phyloP scores from a whole-genome alignment of 2,113 vertebrate species.

The Gopherus evgoodei region DNA sequence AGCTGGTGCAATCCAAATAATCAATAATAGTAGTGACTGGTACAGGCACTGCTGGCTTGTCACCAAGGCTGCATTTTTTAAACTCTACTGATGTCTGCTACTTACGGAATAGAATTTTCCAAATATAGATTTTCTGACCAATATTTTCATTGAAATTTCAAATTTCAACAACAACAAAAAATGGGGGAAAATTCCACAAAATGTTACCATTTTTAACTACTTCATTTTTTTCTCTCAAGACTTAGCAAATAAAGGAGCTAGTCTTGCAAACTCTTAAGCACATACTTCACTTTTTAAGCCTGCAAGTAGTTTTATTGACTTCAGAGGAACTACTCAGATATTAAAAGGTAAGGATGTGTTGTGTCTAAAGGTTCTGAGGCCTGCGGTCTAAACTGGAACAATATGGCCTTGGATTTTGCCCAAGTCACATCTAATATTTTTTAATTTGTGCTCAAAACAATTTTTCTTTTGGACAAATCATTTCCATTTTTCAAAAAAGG shows the following conservation, averaged over 20 bases:
- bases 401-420: background rate
- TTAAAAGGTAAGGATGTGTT: background rate
- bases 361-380: background rate
- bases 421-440: background rate
- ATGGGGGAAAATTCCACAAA: background rate
- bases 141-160: background rate
- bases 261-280: background rate
- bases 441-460: background rate
- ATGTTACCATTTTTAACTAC: background rate
- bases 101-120: background rate
- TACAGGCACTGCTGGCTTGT: background rate
- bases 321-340: background rate
- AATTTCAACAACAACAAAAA: background rate
- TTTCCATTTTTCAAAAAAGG: background rate
- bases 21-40: background rate
- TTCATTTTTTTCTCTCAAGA: background rate
- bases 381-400: background rate
- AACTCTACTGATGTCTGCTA: background rate
- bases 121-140: background rate
- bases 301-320: background rate
- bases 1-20: background rate
- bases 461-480: background rate
- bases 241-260: background rate
- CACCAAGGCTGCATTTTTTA: background rate
- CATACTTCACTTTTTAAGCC: background rate